Conservation (phyloP, 2,113 vertebrate genomes). For the Onychostruthus taczanowskii region DNA sequence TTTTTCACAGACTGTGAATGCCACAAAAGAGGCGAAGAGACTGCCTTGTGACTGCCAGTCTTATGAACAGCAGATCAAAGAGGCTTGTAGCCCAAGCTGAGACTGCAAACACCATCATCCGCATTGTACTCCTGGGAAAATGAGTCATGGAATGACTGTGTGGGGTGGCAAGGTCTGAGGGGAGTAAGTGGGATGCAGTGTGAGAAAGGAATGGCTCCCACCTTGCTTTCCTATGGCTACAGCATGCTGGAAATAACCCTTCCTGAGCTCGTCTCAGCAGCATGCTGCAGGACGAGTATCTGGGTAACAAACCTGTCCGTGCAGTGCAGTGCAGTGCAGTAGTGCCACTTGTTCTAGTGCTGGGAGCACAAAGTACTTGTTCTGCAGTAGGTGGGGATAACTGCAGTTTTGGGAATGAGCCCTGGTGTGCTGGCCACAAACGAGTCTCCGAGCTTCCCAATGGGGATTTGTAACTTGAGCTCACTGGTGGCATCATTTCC, state of each 20-base stretch:
- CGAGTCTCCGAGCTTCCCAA: fast-evolving
- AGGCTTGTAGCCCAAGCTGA: background rate
- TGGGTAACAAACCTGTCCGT: background rate
- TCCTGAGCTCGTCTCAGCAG: fast-evolving
- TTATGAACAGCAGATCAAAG: background rate
- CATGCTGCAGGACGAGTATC: fast-evolving
- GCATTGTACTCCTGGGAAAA: background rate
- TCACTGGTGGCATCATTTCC: background rate
- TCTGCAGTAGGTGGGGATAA: background rate
- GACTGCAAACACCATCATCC: background rate
- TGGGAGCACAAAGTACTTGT: background rate
- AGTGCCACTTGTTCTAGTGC: background rate
- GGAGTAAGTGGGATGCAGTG: background rate
- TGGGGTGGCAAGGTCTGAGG: background rate
- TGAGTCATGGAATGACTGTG: background rate
- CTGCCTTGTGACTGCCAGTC: background rate
- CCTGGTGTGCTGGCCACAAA: background rate
- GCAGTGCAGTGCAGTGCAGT: background rate
- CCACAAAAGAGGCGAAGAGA: background rate
- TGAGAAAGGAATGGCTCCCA: background rate
- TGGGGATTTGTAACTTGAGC: background rate
- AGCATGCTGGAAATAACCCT: background rate
- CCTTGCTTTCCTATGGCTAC: background rate
- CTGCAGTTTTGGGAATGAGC: background rate
- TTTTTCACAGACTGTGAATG: too few species aligned